Evolutionary conservation across 2,888 invertebrate species (phyloP), one percentile per base, ranked within the genome.

Genomic region (Rhagophthalmus giganteus): DNA sequence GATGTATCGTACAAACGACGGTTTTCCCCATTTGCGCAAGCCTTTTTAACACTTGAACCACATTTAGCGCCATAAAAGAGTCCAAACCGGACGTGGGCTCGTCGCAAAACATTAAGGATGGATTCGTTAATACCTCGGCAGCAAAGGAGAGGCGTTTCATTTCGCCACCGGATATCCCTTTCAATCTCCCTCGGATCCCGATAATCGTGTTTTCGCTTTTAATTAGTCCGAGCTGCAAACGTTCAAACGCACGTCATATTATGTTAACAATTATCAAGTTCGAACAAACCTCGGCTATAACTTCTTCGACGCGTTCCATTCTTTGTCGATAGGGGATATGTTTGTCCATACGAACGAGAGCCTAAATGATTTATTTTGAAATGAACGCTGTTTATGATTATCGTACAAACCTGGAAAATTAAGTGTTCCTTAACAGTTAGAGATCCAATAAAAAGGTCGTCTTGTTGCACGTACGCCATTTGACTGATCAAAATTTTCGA

Each of bases 51-150:
- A 90, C 88, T 73, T 88, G 86, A 10, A 94, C 85, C 1, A 97
- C 93, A 73, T 90, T 94, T 69, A 91, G 87, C 0, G 98, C 97
- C 94, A 96, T 97, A 67, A 90, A 96, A 0, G 96, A 94, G 74
- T 98, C 98, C 47, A 98, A 78, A 1, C 97, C 95, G 0, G 95
- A 95, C 0, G 97, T 98, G 0, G 97, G 97, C 68, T 98, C 98
- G 68, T 98, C 98, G 71, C 96, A 96, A 71, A 98, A 94, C 82
- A 98, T 85, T 30, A 98, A 77, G 0, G 93, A 87, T 0, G 98
- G 98, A 77, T 98, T 92, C 0, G 95, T 97, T 31, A 97, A 78
- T 1, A 95, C 88, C 78, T 98, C 98, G n/a, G 94, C 90, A 10
- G 97, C 98, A 71, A 99, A 96, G 0, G 96, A 90, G 7, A 98